Evolutionary conservation across 2,888 invertebrate species (phyloP).

Genomic region (Dasypogon diadema): DNA sequence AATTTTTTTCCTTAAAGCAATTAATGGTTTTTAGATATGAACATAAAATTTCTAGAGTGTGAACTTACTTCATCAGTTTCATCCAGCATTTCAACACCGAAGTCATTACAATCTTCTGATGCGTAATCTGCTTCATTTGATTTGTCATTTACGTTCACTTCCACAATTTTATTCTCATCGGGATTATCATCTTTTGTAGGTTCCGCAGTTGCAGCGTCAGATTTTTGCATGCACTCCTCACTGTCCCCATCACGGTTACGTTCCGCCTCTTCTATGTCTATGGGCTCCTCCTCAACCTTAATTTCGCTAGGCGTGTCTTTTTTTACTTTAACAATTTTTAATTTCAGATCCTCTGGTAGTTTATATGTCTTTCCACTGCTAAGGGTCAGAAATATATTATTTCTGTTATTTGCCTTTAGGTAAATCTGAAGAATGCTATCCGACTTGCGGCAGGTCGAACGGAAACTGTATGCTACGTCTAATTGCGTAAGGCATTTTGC

Average conservation of each 20-base stretch:
- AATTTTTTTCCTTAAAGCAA: background rate
- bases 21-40: too few species aligned
- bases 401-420: constrained; percentile 38
- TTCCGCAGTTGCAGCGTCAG: too few species aligned
- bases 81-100: background rate
- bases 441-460: constrained; percentile 30
- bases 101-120: background rate
- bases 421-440: constrained; percentile 38
- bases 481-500: constrained; percentile 25
- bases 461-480: constrained; percentile 45
- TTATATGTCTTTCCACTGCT: constrained; percentile 32
- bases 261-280: background rate
- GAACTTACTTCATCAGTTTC: background rate
- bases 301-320: background rate
- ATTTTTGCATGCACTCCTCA: too few species aligned
- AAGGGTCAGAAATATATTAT: constrained; percentile 41
- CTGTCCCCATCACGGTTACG: background rate
- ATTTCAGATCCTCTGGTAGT: constrained; percentile 38
- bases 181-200: background rate
- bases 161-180: background rate
- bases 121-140: background rate
- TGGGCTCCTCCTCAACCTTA: background rate
- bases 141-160: background rate
- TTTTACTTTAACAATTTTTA: constrained; percentile 32
- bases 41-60: too few species aligned